Evolutionary conservation across 2,888 invertebrate genomes (phyloP), one percentile per base, ranked within the genome.

Genomic region (Hemaris fuciformis): DNA sequence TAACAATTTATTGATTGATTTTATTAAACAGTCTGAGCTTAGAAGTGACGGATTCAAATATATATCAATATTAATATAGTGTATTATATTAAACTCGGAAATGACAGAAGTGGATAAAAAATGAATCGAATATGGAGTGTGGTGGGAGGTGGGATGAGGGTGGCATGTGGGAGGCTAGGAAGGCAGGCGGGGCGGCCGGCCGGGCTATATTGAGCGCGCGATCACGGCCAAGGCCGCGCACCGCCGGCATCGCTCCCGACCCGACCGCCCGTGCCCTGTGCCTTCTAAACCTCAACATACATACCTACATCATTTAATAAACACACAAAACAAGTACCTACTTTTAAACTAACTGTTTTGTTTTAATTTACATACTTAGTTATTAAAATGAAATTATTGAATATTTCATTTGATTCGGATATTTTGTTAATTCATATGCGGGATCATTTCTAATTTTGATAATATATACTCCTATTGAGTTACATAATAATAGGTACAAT

Each of bases 211-310:
- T 88, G 91, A 91, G 91, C 91, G 85, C 76, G 82, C 89, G 91
- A 90, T 92, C 91, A 91, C 88, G 91, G 91, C 89, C 91, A 92
- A 91, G 91, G 91, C 84, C 86, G 84, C 82, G 76, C 75, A 63
- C 71, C 71, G 78, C 77, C 88, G 84, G 79, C 86, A 81, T 79
- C 84, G 80, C 77, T 77, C 77, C 76, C 77, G 71, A 64, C 73
- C 76, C 72, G 71, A 66, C 76, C 81, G 77, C 76, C 76, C 80
- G 74, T 75, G 76, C 73, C 67, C 71, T 45, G 58, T 65, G 46
- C 64, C 56, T 22, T 48, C 43, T 48, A 58, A 66, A 59, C 64
- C 62, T 64, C 23, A n/a, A n/a, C n/a, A n/a, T 57, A 62, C 64
- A 65, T 66, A 68, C 65, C 64, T 65, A 61, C 56, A 60, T 63